A percentile compares a stretch with the other conserved stretches of the same genome.
Evolutionary conservation across 2,888 invertebrate species (phyloP).

Genomic region (Pogonocherus hispidulus): DNA sequence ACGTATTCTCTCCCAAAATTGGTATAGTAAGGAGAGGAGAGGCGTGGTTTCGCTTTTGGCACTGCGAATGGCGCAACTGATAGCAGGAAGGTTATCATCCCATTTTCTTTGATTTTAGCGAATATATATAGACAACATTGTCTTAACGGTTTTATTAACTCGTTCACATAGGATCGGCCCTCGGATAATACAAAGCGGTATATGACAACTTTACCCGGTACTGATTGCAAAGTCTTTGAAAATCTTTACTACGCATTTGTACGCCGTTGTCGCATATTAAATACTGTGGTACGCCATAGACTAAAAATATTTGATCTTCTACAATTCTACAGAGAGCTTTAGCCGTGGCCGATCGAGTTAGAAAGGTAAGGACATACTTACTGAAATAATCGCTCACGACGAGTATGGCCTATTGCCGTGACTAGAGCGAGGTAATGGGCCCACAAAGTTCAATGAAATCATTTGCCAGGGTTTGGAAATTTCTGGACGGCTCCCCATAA

Average conservation of each 20-base stretch:
- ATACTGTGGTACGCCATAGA: constrained; percentile 15
- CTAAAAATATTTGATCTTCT: constrained; percentile 21
- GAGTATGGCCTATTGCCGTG: neutral
- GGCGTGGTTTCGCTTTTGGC: neutral
- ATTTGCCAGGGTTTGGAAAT: neutral
- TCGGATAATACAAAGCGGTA: constrained; percentile 27
- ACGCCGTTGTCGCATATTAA: constrained; percentile 24
- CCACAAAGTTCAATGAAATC: neutral
- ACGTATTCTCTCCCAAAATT: neutral
- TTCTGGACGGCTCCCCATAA: neutral
- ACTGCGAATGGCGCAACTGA: neutral
- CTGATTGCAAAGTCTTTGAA: constrained; percentile 1
- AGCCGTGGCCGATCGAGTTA: neutral
- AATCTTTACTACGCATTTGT: constrained; percentile 20
- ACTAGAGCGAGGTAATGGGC: neutral
- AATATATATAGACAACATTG: constrained; percentile 26
- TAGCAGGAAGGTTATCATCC: constrained; percentile 22
- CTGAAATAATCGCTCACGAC: no score
- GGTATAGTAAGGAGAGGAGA: neutral
- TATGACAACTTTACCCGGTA: constrained; percentile 18
- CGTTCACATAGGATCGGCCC: constrained; percentile 23
- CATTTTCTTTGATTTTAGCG: constrained; percentile 35
- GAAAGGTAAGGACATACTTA: constrained; percentile 17
- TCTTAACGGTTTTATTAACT: constrained; percentile 19
- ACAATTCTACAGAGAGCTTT: neutral